Evolutionary conservation across 2,113 vertebrate species (phyloP), one percentile per base, ranked within the genome.

Genomic region (Indri indri): DNA sequence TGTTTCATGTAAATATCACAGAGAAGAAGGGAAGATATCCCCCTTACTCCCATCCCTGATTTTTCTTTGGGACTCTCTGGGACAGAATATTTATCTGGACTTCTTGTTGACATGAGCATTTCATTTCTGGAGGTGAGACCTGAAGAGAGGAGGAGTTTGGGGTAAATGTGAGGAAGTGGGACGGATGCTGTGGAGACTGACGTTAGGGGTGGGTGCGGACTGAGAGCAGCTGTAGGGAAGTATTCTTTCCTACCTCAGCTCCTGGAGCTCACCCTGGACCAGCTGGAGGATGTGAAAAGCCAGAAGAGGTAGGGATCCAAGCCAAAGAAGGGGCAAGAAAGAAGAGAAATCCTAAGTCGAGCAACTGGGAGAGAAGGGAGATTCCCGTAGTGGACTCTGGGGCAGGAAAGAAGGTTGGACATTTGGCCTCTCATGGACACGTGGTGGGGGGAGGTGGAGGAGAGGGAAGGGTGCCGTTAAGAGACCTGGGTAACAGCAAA

Each of bases 121-220:
- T 93, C 84, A 47, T 68, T 77, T 91, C 34, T 91, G 34, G 45
- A 65, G 59, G 30, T 91, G 59, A 76, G 57, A 76, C 52, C 34
- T 71, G 12, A 79, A 94, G 70, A 88, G 17, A 87, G 16, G 74
- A 23, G 23, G 40, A 79, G 12, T 89, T 81, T 79, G 70, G 74
- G 34, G 1, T 37, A 68, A 57, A 59, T 16, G 22, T n/a, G 30
- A 32, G n/a, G 45, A 68, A 87, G 66, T 7, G 25, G 32, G 17
- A 25, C 63, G 68, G 42, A 10, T 79, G 74, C n/a, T 87, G 74
- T 91, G 40, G 87, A 73, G 68, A 84, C 57, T 88, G 59, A 90
- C 45, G 84, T 32, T 57, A 14, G 14, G 22, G 8, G 13, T 5
- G 40, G 40, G 5, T 5, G 40, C 47, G 23, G 1, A 3, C 71